Evolutionary conservation across 1,140 invertebrate species (phyloP).

Genomic region (Micrasema minimum): DNA sequence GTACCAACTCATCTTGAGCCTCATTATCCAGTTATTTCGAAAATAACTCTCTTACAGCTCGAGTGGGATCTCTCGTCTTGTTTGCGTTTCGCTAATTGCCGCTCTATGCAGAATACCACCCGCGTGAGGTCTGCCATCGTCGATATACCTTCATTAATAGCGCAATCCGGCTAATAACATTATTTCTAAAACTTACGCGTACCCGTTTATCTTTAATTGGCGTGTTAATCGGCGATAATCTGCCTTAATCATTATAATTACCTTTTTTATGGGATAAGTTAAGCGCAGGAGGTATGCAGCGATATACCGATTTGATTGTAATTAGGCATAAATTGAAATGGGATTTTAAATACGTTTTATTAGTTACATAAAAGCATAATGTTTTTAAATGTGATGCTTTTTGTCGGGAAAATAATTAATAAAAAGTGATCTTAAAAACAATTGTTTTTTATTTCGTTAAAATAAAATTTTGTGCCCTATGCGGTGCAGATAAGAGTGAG

Average conservation of each 20-base stretch:
- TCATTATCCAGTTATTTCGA: conserved; percentile 12
- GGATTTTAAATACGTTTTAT: no score
- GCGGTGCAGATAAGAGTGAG: no score
- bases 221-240: background rate
- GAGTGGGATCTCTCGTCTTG: background rate
- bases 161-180: background rate
- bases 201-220: conserved; percentile 27
- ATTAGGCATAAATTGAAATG: no score
- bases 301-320: no score
- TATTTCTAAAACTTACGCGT: background rate
- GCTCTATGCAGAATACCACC: conserved; percentile 2
- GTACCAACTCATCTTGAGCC: background rate
- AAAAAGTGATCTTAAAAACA: no score
- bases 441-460: no score
- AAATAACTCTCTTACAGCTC: background rate
- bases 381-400: no score
- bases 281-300: no score
- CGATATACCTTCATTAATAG: conserved; percentile 22
- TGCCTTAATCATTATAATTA: background rate
- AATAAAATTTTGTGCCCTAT: no score
- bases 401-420: no score
- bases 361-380: no score
- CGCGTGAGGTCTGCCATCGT: background rate
- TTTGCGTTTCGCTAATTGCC: conserved; percentile 23
- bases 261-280: no score